Evolutionary conservation across 2,113 vertebrate genomes (phyloP).

Genomic region (Cochlearius cochlearius): DNA sequence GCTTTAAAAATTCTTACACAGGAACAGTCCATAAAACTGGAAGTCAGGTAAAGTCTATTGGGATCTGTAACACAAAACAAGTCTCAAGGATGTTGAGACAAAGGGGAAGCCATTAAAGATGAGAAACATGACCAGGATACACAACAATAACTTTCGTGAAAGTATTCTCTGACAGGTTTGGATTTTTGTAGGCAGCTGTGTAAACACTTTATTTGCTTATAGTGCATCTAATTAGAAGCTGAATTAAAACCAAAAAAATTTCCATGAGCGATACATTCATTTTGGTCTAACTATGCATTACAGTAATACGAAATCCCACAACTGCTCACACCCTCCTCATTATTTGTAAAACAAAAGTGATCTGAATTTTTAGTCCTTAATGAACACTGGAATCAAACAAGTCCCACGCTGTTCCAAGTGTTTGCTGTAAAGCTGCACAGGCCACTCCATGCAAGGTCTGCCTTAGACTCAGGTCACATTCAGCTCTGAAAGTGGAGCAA

Average conservation of each 20-base stretch:
- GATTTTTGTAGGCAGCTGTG: background rate
- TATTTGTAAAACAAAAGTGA: background rate
- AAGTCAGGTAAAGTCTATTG: background rate
- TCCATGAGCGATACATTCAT: background rate
- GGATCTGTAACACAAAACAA: background rate
- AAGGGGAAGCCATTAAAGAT: background rate
- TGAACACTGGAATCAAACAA: background rate
- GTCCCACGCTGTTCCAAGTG: background rate
- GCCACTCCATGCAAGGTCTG: background rate
- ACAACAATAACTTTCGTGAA: background rate
- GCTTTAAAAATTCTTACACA: background rate
- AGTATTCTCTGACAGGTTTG: background rate
- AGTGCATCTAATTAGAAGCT: background rate
- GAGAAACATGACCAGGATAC: background rate
- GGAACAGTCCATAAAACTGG: background rate
- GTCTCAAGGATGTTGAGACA: background rate
- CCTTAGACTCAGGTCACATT: fast-evolving
- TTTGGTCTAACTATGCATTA: background rate
- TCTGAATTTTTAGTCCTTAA: background rate
- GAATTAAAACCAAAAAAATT: background rate
- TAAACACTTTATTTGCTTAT: background rate
- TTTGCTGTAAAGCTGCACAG: background rate
- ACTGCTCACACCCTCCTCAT: background rate
- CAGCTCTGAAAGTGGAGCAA: background rate
- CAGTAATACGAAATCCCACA: background rate